Percentiles rank a stretch among this genome's conserved stretches.
Conservation (phyloP, 2,113 vertebrate genomes). For the Rhea americana region DNA sequence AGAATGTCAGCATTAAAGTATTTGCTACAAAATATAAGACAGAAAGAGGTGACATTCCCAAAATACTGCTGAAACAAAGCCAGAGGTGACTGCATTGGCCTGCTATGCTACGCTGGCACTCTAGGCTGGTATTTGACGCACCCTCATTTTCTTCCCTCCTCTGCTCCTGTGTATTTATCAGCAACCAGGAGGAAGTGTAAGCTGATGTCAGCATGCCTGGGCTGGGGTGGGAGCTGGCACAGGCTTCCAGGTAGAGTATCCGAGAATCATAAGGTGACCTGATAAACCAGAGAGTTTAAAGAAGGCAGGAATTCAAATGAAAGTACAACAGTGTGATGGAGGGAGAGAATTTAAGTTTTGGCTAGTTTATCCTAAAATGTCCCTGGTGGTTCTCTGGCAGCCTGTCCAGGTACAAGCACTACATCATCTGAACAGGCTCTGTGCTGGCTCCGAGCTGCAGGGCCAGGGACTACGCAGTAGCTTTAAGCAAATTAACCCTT, state of each 20-base stretch:
- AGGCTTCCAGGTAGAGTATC: not conserved
- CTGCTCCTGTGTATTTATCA: not conserved
- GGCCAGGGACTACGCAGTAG: not conserved
- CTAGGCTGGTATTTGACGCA: not conserved
- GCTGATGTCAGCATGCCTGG: not conserved
- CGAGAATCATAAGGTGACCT: not conserved
- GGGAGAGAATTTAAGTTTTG: not conserved
- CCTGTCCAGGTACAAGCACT: not conserved
- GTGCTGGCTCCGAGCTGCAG: not conserved
- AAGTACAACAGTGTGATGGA: not conserved
- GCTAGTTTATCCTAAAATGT: not conserved
- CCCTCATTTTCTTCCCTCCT: constrained; percentile 3
- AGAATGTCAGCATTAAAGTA: not conserved
- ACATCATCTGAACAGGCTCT: not conserved
- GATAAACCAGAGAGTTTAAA: not conserved
- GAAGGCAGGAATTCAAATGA: not conserved
- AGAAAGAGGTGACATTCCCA: not conserved
- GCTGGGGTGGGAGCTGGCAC: not conserved
- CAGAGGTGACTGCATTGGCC: constrained; percentile 34
- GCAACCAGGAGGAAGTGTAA: not conserved
- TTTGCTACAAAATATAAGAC: not conserved
- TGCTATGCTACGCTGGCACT: constrained; percentile 29
- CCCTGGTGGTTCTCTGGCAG: not conserved
- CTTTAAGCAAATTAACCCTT: constrained; percentile 15
- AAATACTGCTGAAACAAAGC: constrained; percentile 21